Percentiles rank a stretch among this genome's conserved stretches.
Conservation (phyloP, 2,113 vertebrate genomes). For the Conger conger region DNA sequence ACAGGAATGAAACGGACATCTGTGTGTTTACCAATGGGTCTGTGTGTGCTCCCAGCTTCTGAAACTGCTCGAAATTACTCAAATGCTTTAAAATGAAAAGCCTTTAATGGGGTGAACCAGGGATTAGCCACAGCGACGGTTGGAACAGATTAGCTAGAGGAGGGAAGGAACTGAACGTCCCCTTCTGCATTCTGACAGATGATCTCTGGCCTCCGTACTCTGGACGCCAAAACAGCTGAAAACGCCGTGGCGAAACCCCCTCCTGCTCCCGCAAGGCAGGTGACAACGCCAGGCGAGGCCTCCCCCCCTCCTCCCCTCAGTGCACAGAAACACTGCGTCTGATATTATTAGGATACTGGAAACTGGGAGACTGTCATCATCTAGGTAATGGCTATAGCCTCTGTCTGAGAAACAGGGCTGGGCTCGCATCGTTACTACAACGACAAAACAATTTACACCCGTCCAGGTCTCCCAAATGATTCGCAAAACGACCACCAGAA, state of each 20-base stretch:
- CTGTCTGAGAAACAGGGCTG: neutral
- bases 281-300: neutral
- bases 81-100: neutral
- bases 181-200: neutral
- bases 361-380: neutral
- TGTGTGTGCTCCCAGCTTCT: neutral
- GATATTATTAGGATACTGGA: neutral
- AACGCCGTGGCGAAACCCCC: neutral
- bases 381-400: neutral
- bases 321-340: neutral
- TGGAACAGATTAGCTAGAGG: neutral
- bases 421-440: neutral
- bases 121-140: neutral
- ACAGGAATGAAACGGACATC: too few species aligned
- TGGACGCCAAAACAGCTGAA: neutral
- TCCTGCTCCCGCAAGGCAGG: neutral
- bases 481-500: neutral
- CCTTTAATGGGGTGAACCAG: neutral
- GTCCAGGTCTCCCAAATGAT: neutral
- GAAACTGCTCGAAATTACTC: neutral
- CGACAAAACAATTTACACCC: neutral
- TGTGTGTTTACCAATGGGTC: neutral
- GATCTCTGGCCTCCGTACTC: too few species aligned
- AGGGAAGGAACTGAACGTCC: neutral
- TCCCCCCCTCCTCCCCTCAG: neutral